Conservation (phyloP, 2,888 invertebrate genomes). For the Chrysopilus asiliformis region DNA sequence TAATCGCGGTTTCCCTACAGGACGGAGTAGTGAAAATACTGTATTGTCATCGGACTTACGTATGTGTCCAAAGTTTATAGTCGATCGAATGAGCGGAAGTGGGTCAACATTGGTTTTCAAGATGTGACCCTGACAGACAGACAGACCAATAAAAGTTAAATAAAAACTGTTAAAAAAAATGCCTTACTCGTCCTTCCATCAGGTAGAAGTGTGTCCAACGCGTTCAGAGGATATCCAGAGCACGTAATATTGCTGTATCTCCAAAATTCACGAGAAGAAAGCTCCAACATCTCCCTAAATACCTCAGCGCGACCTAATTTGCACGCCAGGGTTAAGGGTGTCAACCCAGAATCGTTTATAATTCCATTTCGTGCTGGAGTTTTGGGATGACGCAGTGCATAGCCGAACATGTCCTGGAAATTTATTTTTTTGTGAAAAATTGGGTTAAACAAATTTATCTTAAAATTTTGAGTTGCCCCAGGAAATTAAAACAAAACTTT, state of each 20-base stretch:
- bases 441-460: background rate
- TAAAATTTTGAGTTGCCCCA: background rate
- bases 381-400: constrained; percentile 89
- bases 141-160: too few species aligned
- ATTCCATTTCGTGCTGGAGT: constrained; percentile 87
- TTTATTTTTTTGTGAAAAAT: background rate
- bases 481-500: too few species aligned
- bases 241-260: constrained; percentile 97
- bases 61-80: too few species aligned
- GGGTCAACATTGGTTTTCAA: too few species aligned
- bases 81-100: too few species aligned
- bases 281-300: constrained; percentile 94
- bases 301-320: constrained; percentile 92
- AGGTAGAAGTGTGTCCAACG: constrained; percentile 86
- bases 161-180: too few species aligned
- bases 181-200: constrained; percentile 92
- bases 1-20: too few species aligned
- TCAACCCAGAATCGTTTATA: constrained; percentile 76
- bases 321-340: constrained; percentile 91
- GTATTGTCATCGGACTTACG: too few species aligned
- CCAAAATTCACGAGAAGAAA: constrained; percentile 94
- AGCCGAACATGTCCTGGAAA: constrained; percentile 90
- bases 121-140: too few species aligned
- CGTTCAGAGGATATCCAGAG: constrained; percentile 92
- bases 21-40: too few species aligned